Evolutionary conservation across 2,888 invertebrate species (phyloP).

Genomic region (Acanthosepion pharaonis): DNA sequence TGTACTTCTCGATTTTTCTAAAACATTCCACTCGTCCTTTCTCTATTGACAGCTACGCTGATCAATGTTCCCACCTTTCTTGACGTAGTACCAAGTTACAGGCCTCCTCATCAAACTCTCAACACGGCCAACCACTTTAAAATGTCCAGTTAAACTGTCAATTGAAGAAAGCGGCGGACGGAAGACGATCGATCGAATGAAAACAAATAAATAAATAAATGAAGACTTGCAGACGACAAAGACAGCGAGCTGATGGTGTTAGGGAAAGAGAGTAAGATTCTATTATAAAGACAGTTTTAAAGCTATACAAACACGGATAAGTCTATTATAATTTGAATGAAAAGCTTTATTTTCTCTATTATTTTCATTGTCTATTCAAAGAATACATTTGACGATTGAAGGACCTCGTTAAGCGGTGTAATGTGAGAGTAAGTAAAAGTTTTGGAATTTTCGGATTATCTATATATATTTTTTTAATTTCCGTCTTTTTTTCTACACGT

Average conservation of each 20-base stretch:
- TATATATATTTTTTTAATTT: too few species aligned
- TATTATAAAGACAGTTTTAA: not conserved
- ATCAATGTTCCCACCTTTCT: not conserved
- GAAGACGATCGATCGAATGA: not conserved
- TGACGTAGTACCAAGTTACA: not conserved
- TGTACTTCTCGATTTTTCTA: not conserved
- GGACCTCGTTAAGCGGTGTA: too few species aligned
- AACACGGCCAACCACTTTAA: too few species aligned
- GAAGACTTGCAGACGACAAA: not conserved
- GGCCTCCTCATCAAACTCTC: conserved; percentile 33
- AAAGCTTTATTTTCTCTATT: not conserved
- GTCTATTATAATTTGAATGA: not conserved
- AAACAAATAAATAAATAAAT: too few species aligned
- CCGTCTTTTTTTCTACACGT: too few species aligned
- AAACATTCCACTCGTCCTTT: not conserved
- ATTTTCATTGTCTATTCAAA: not conserved
- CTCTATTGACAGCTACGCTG: not conserved
- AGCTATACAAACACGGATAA: not conserved
- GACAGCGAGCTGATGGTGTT: not conserved
- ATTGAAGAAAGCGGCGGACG: not conserved
- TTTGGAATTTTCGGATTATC: too few species aligned
- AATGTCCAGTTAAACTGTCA: conserved; percentile 33
- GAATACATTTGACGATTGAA: not conserved
- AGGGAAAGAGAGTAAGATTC: not conserved
- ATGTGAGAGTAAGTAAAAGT: too few species aligned